Base-by-base conservation (phyloP, 2,888 invertebrate species). In the Rosalia funebris region DNA sequence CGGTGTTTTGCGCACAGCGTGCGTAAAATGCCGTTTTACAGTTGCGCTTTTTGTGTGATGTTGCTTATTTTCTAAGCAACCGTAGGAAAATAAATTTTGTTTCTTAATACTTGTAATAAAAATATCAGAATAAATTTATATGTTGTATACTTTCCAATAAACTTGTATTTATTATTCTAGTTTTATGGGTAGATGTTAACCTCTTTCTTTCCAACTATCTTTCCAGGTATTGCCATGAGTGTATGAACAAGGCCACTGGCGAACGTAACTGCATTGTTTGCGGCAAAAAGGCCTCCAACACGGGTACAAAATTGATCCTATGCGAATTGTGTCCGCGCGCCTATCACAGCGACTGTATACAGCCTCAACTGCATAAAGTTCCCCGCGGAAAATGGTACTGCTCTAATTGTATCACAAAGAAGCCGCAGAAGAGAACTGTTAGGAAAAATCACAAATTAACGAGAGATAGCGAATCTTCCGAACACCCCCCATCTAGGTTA, bases 201-300 rank as follows among this genome's bases (percentile, higher is more conserved):
- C n/a, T n/a, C n/a, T n/a, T n/a, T n/a, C n/a, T n/a, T n/a, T n/a
- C n/a, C n/a, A n/a, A n/a, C n/a, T n/a, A n/a, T n/a, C n/a, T n/a
- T n/a, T n/a, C n/a, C n/a, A 93, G 93, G 93, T 98, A 95, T 82
- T 98, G 97, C 82, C 95, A 92, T 85, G 95, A 95, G 78, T 98
- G 97, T 82, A 89, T 93, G 83, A 93, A 94, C 82, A 94, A 95
- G 83, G 95, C 94, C 2, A 92, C 95, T 16, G 95, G 95, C 20
- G 93, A 94, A 77, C 87, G 94, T 57, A 94, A 95, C 77, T 98
- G 98, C 83, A 92, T 97, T 68, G 95, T 97, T 62, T 98, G 98
- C 81, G 96, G 97, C 32, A 87, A 87, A 72, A 88, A 88, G 72
- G 78, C 82, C 39, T 84, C 86, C 0, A 76, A 80, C 36, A 84